A percentile compares a stretch with the other conserved stretches of the same genome.
Evolutionary conservation across 2,797 vertebrate species (phyloP).

Genomic region (Hydrocynus forskahlii): DNA sequence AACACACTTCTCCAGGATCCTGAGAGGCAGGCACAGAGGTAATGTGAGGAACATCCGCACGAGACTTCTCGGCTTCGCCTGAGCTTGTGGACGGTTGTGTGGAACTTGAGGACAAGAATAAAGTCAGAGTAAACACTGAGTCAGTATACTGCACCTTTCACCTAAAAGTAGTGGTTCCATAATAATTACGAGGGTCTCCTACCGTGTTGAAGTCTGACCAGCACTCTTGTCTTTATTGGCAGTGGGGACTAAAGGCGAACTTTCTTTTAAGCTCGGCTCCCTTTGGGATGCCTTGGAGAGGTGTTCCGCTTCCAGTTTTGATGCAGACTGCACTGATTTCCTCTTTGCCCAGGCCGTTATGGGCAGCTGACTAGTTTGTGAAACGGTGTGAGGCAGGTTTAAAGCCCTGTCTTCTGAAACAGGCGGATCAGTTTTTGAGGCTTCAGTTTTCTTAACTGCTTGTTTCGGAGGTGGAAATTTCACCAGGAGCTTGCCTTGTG

Average conservation of each 20-base stretch:
- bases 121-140: background rate
- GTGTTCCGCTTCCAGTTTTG: background rate
- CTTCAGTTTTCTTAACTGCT: background rate
- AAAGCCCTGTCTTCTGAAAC: background rate
- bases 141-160: background rate
- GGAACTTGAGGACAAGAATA: constrained; percentile 10
- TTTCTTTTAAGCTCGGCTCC: background rate
- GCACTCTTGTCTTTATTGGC: background rate
- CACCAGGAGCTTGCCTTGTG: background rate
- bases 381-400: background rate
- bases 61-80: background rate
- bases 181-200: constrained; percentile 2
- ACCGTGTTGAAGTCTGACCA: background rate
- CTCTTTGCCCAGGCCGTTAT: constrained; percentile 18
- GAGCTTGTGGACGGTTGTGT: background rate
- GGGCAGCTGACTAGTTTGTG: background rate
- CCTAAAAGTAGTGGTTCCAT: background rate
- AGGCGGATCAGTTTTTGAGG: background rate
- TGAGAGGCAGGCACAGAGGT: background rate
- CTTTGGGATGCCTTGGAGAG: background rate
- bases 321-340: background rate
- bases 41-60: background rate
- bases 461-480: background rate
- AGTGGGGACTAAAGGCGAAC: background rate
- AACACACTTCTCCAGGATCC: background rate